These are phyloP conservation scores for Eubasilissa regina DNA, from an alignment of 1,140 invertebrate genomes.

Conservation along the genomic window DNA sequence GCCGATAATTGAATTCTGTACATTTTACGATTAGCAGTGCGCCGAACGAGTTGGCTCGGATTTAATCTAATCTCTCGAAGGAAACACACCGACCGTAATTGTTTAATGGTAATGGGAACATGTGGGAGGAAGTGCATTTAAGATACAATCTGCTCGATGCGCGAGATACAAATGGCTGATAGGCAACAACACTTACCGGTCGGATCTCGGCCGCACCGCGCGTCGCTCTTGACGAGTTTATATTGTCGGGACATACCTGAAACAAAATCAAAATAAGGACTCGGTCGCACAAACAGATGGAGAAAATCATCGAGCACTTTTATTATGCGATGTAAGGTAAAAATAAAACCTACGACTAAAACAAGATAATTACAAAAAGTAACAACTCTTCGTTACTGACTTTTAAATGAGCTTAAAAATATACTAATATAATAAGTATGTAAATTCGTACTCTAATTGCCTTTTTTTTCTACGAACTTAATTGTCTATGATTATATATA, in stretches of 20 bases:
- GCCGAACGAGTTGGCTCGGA: constrained; percentile 7
- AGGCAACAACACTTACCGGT: constrained; percentile 20
- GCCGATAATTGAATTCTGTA: constrained; percentile 35
- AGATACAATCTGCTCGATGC: neutral
- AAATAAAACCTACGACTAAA: too few relatives aligned
- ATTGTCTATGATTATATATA: too few relatives aligned
- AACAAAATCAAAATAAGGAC: constrained; percentile 12
- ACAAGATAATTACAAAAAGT: too few relatives aligned
- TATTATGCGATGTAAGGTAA: too few relatives aligned
- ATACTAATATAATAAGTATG: too few relatives aligned
- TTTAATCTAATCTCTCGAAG: constrained; percentile 27
- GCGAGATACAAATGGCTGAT: neutral
- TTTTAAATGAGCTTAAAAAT: too few relatives aligned
- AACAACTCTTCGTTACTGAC: too few relatives aligned
- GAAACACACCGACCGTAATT: constrained; percentile 24
- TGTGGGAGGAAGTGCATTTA: constrained; percentile 16
- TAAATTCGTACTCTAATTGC: too few relatives aligned
- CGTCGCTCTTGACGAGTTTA: neutral
- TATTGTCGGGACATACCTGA: constrained; percentile 26
- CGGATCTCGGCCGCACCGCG: neutral
- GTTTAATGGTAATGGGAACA: constrained; percentile 20
- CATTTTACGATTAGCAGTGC: constrained; percentile 34
- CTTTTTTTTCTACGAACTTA: too few relatives aligned
- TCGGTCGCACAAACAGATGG: too few relatives aligned
- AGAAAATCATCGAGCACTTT: too few relatives aligned